phyloP scores from a whole-genome alignment of 2,113 vertebrate species.

The Ptilonorhynchus violaceus region DNA sequence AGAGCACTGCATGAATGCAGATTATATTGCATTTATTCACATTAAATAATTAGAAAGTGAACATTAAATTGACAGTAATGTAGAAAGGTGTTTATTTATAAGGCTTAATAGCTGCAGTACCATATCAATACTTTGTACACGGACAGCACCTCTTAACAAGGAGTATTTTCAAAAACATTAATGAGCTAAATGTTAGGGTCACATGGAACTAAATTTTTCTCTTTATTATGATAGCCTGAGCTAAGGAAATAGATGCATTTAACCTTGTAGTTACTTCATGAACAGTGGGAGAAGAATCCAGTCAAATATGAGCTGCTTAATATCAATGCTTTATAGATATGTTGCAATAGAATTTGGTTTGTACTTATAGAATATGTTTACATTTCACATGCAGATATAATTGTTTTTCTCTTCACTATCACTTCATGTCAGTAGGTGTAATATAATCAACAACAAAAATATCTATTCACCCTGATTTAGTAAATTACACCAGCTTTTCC shows the following conservation, averaged over 20 bases:
- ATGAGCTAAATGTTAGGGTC: neutral
- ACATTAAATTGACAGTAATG: constrained; percentile 8
- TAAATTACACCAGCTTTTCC: neutral
- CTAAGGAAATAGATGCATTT: neutral
- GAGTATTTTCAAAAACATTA: neutral
- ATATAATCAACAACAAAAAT: neutral
- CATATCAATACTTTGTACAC: neutral
- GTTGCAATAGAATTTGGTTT: neutral
- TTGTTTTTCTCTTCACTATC: neutral
- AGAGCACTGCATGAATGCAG: neutral
- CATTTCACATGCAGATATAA: neutral
- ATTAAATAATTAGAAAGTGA: constrained; percentile 52
- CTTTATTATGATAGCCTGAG: neutral
- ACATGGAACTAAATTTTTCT: neutral
- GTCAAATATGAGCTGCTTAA: neutral
- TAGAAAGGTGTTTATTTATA: constrained; percentile 33
- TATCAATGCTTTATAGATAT: neutral
- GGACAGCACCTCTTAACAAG: neutral
- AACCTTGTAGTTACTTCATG: neutral
- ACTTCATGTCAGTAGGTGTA: neutral
- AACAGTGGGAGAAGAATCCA: neutral
- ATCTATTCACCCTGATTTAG: neutral
- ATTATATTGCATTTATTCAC: constrained; percentile 17
- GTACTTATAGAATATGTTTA: neutral
- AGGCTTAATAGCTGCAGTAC: neutral